Evolutionary conservation across 2,113 vertebrate species (phyloP).

Genomic region (Cyanoramphus novaezelandiae): DNA sequence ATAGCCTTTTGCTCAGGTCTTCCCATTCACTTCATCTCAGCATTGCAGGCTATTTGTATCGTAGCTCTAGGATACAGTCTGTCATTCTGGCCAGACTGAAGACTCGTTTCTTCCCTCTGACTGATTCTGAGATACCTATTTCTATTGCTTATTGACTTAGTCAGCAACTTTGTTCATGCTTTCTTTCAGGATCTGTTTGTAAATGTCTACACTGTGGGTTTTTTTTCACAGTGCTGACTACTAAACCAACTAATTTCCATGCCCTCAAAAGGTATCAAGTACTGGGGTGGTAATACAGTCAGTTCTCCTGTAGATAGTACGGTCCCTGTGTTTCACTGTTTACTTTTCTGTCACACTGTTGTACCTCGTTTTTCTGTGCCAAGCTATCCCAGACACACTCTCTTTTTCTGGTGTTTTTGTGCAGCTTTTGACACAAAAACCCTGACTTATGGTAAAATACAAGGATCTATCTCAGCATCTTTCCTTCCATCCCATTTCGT

Average conservation of each 20-base stretch:
- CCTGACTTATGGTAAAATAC: not conserved
- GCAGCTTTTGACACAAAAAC: not conserved
- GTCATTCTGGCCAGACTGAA: not conserved
- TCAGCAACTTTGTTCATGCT: not conserved
- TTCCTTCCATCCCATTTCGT: not conserved
- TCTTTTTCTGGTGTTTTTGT: not conserved
- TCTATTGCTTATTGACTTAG: not conserved
- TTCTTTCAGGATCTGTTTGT: not conserved
- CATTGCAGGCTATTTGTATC: not conserved
- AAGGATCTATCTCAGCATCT: not conserved
- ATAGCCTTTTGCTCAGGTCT: not conserved
- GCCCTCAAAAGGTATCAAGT: not conserved
- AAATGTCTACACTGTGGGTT: not conserved
- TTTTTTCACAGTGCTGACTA: not conserved
- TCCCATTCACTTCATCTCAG: not conserved
- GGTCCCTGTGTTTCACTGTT: not conserved
- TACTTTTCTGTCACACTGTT: not conserved
- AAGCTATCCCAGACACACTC: not conserved
- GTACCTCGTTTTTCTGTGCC: not conserved
- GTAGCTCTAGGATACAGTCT: not conserved
- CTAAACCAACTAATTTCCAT: not conserved
- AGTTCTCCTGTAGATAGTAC: not conserved
- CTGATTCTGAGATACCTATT: not conserved
- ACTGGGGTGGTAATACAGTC: not conserved
- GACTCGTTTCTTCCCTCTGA: not conserved